Evolutionary conservation across 2,113 vertebrate species (phyloP), one percentile per base, ranked within the genome.

Genomic region (Sceloporus tristichus): DNA sequence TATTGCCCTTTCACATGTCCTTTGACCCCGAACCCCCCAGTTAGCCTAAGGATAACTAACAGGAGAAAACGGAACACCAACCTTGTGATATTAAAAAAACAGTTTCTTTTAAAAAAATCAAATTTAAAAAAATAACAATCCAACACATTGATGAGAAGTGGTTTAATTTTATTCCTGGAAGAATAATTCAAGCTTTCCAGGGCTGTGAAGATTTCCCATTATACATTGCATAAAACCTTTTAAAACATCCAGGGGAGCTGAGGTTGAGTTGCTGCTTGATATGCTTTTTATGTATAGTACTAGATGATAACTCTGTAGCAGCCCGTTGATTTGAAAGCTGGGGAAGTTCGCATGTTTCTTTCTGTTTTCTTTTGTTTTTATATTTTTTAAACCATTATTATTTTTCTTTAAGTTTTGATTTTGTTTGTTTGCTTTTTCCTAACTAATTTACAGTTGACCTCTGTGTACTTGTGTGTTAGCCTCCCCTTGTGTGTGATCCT

Each of bases 281-380:
- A 86, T 0, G 4, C 90, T 94, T 96, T 97, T 96, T 85, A 94
- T 97, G 96, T 96, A 34, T 34, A 34, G 34, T 34, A 96, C 90
- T 88, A 96, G 97, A 96, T 93, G 96, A 96, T 97, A 98, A 97
- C 88, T 96, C 97, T 97, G 96, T 94, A 97, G 97, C 97, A 93
- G 95, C 91, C 96, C 91, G 84, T 92, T 90, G 81, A 84, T 92
- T 80, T 29, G 95, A 94, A 91, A 96, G 96, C 94, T 96, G 96
- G 98, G 98, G 98, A 98, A 98, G 98, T 98, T 96, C 93, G 98
- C 98, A 99, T 99, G 98, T 95, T 97, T 97, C 98, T 97, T 94
- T 96, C 97, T 98, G 94, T 97, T 97, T 94, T 38, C 0, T 94
- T 96, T 97, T 95, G 87, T 95, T 93, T 91, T 87, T 91, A 94